Percentiles rank a stretch among this genome's conserved stretches.
phyloP scores from a whole-genome alignment of 2,888 invertebrate genomes.

The Chrysomela aeneicollis region DNA sequence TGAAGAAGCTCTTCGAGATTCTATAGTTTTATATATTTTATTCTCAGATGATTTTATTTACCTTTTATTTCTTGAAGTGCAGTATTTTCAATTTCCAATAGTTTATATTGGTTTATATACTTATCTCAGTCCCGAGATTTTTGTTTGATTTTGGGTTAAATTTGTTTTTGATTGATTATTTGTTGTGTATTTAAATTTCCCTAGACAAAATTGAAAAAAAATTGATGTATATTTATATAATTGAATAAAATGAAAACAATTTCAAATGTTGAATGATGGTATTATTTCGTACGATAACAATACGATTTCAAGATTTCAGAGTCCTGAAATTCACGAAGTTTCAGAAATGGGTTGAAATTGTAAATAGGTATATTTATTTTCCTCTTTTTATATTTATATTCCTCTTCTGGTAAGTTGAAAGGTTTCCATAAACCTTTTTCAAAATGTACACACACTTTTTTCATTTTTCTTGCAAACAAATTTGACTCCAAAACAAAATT shows the following conservation, averaged over 20 bases:
- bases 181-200: not conserved
- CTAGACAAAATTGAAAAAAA: conserved; percentile 8
- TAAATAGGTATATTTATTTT: no score
- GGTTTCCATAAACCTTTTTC: no score
- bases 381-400: no score
- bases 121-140: not conserved
- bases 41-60: conserved; percentile 18
- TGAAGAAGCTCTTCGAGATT: conserved; percentile 97
- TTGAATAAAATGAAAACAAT: conserved; percentile 27
- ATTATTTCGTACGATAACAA: not conserved
- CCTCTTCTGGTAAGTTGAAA: no score
- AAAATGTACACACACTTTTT: no score
- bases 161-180: not conserved
- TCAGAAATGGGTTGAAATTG: no score
- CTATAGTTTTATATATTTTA: conserved; percentile 67
- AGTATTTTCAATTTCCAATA: conserved; percentile 23
- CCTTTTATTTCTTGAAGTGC: conserved; percentile 18
- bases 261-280: conserved; percentile 30
- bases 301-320: not conserved
- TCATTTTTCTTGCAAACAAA: no score
- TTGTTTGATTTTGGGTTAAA: not conserved
- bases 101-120: not conserved
- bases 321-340: no score
- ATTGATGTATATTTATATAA: conserved; percentile 38
- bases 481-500: no score